Evolutionary conservation across 2,797 vertebrate species (phyloP), one percentile per base, ranked within the genome.

Genomic region (Oryzias sinensis): DNA sequence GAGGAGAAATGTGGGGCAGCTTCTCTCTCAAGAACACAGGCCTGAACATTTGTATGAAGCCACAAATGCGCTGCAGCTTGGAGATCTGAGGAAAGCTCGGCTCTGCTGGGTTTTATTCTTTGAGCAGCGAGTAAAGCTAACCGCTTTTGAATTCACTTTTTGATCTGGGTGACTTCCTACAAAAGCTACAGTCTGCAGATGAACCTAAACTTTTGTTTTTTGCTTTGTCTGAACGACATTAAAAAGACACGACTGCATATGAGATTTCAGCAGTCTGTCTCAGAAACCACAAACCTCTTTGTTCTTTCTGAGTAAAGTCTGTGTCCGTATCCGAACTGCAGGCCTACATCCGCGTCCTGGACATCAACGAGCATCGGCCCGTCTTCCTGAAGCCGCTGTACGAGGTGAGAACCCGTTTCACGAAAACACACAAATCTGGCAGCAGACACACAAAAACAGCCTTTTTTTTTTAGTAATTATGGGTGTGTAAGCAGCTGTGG

Each of bases 341-440:
- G 97, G 96, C 96, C 44, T 94, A 94, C 74, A 91, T 99, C 71
- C 88, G 90, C 0, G 94, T 96, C 64, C 85, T 98, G 88, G 93
- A 94, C 72, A 92, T 98, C 75, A 99, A 99, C 43, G 92, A 95
- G 68, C 93, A 98, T 66, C 92, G 94, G 0, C 97, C 97, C 0
- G 81, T 91, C 84, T 98, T 99, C 89, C 80, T 93, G 64, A 85
- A 94, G 76, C 80, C 72, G 52, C 88, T 89, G 13, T 98, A 99
- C 0, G 86, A 94, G 44, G 84, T 89, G 71, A 82, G 78, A 44
- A 4, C 4, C 16, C 22, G 43, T 43, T 44, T 27, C 2, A 49
- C 43, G 51, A 53, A 25, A 55, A 17, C 7, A 3, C 25, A 41
- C 8, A 49, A 14, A 5, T 46, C 8, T 16, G 6, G 13, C 1